Percentiles rank a stretch among this genome's conserved stretches.
Evolutionary conservation across 1,140 invertebrate genomes (phyloP).

Genomic region (Hylaeus volcanicus): DNA sequence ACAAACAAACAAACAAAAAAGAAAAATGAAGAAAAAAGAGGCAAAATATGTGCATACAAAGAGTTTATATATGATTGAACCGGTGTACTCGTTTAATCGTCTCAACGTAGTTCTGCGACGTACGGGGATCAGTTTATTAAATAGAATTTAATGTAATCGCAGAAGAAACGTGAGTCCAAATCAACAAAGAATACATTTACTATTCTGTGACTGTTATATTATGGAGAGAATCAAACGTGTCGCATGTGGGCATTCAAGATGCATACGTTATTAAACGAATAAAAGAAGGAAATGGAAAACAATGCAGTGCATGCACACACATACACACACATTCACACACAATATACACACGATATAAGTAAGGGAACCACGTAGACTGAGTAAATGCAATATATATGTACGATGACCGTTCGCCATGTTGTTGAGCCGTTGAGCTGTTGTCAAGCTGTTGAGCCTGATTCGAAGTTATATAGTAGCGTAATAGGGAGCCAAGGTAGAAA

Average conservation of each 20-base stretch:
- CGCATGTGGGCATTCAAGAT: slow-evolving; percentile 42
- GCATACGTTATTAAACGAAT: slow-evolving; percentile 27
- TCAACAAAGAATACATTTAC: slow-evolving; percentile 64
- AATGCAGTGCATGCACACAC: slow-evolving; percentile 14
- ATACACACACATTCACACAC: background rate
- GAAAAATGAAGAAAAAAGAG: slow-evolving; percentile 22
- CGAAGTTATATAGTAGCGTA: slow-evolving; percentile 44
- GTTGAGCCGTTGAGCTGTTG: slow-evolving; percentile 74
- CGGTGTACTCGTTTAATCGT: slow-evolving; percentile 51
- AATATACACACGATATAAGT: slow-evolving; percentile 60
- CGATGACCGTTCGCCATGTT: slow-evolving; percentile 78
- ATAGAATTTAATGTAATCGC: slow-evolving; percentile 26
- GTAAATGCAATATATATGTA: slow-evolving; percentile 80
- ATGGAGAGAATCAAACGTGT: slow-evolving; percentile 63
- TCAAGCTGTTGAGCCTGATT: slow-evolving; percentile 66
- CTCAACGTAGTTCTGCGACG: slow-evolving; percentile 48
- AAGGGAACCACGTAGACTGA: slow-evolving; percentile 80
- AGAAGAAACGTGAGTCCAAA: slow-evolving; percentile 56
- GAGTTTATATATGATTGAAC: slow-evolving; percentile 64
- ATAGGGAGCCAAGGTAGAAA: slow-evolving; percentile 23
- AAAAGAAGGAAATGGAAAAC: background rate
- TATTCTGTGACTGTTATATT: slow-evolving; percentile 63
- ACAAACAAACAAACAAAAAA: background rate
- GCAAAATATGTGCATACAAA: slow-evolving; percentile 49
- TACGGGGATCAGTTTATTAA: slow-evolving; percentile 43